phyloP scores from a whole-genome alignment of 2,888 invertebrate genomes.

The Tetanocera ferruginea region DNA sequence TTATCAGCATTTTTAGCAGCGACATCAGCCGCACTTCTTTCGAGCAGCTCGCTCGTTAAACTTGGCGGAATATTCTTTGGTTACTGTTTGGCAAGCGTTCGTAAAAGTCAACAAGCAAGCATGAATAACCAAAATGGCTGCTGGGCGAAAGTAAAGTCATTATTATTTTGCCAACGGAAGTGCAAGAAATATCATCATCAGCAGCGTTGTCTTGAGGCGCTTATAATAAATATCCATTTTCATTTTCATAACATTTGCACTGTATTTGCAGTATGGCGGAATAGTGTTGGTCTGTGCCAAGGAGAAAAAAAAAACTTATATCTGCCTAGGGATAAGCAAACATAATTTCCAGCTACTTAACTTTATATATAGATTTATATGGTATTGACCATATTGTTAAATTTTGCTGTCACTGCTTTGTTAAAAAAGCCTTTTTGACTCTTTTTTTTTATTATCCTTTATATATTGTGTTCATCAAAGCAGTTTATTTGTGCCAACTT shows the following conservation, averaged over 20 bases:
- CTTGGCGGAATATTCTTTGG: neutral
- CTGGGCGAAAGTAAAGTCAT: neutral
- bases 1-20: neutral
- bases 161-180: constrained; percentile 23
- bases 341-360: no score
- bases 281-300: no score
- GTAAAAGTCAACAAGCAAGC: neutral
- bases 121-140: constrained; percentile 5
- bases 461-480: no score
- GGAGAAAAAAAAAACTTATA: no score
- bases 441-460: no score
- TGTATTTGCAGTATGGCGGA: no score
- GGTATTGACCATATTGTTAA: no score
- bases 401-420: no score
- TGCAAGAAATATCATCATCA: constrained; percentile 10
- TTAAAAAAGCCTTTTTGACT: no score
- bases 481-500: no score
- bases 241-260: neutral
- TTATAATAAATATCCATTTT: neutral
- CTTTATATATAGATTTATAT: no score
- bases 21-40: neutral
- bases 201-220: neutral
- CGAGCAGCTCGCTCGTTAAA: neutral
- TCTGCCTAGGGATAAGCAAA: no score
- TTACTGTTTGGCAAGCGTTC: neutral